Evolutionary conservation across 2,888 invertebrate species (phyloP).

Genomic region (Hirtodrosophila confusa): DNA sequence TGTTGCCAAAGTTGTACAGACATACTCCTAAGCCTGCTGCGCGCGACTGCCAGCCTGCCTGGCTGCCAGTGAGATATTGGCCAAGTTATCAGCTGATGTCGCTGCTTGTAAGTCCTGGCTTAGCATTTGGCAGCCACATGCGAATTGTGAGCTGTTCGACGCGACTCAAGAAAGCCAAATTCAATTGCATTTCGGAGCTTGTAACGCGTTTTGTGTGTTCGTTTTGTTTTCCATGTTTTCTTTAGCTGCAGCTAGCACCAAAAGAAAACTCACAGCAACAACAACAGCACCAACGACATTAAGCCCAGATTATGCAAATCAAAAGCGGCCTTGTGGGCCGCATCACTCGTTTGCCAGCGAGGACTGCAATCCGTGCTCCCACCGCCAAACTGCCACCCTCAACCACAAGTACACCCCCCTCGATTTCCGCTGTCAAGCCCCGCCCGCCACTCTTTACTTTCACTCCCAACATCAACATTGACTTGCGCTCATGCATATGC

Average conservation of each 20-base stretch:
- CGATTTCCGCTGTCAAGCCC: neutral
- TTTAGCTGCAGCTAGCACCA: slow-evolving; percentile 1
- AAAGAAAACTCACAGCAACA: slow-evolving; percentile 14
- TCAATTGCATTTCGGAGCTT: slow-evolving; percentile 41
- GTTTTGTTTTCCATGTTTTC: slow-evolving; percentile 13
- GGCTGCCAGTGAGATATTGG: neutral
- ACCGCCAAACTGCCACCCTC: slow-evolving; percentile 8
- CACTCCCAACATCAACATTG: slow-evolving; percentile 39
- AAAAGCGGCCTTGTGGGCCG: slow-evolving; percentile 45
- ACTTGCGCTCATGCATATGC: slow-evolving; percentile 53
- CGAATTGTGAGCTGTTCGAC: slow-evolving; percentile 32
- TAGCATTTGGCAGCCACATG: slow-evolving; percentile 48
- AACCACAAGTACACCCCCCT: neutral
- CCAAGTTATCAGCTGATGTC: slow-evolving; percentile 30
- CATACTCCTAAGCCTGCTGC: slow-evolving; percentile 28
- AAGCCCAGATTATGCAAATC: slow-evolving; percentile 61
- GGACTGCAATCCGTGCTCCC: slow-evolving; percentile 31
- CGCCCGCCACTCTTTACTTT: slow-evolving; percentile 26
- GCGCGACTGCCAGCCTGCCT: slow-evolving; percentile 10
- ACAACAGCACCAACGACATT: slow-evolving; percentile 26
- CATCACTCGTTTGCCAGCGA: slow-evolving; percentile 33
- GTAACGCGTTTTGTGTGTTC: neutral
- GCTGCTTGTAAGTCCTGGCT: slow-evolving; percentile 46
- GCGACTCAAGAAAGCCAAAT: slow-evolving; percentile 36
- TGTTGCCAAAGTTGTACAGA: slow-evolving; percentile 26